phyloP scores from a whole-genome alignment of 2,888 invertebrate genomes.

The Drosophila cognata region DNA sequence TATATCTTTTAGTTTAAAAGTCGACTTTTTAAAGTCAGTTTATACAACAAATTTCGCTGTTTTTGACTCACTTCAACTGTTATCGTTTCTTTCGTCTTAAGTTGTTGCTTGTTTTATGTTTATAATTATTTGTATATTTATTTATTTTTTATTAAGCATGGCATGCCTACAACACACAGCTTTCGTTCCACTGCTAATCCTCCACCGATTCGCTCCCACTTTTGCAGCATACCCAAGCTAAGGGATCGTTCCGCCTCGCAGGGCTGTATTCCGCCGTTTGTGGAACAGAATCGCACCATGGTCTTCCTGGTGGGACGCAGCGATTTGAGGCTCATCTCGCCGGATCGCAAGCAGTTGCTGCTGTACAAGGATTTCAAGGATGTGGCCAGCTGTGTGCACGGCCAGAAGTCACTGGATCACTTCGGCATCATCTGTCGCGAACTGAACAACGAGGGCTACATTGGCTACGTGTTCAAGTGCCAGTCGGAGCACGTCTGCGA shows the following conservation, averaged over 20 bases:
- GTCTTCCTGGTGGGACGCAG: conserved; percentile 94
- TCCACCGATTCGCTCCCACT: background rate
- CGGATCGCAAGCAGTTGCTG: conserved; percentile 95
- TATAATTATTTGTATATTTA: conserved; percentile 4
- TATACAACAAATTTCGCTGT: background rate
- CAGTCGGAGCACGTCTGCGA: conserved; percentile 93
- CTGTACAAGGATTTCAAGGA: conserved; percentile 95
- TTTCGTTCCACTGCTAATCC: background rate
- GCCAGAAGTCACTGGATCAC: conserved; percentile 92
- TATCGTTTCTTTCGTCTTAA: background rate
- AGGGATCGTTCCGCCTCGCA: conserved; percentile 88
- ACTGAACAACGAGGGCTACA: conserved; percentile 87
- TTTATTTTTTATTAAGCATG: conserved; percentile 11
- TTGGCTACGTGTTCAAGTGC: conserved; percentile 95
- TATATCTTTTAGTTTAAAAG: background rate
- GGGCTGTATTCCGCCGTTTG: conserved; percentile 86
- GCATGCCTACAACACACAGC: background rate
- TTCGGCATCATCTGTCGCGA: conserved; percentile 98
- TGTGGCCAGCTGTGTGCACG: conserved; percentile 94
- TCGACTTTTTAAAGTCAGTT: background rate
- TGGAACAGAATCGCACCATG: conserved; percentile 96
- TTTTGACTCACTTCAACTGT: background rate
- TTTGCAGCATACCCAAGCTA: conserved; percentile 82
- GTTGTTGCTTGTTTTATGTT: conserved; percentile 17
- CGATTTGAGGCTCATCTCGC: conserved; percentile 95